Conservation (phyloP, 2,888 invertebrate species). For the Drosophila testacea region DNA sequence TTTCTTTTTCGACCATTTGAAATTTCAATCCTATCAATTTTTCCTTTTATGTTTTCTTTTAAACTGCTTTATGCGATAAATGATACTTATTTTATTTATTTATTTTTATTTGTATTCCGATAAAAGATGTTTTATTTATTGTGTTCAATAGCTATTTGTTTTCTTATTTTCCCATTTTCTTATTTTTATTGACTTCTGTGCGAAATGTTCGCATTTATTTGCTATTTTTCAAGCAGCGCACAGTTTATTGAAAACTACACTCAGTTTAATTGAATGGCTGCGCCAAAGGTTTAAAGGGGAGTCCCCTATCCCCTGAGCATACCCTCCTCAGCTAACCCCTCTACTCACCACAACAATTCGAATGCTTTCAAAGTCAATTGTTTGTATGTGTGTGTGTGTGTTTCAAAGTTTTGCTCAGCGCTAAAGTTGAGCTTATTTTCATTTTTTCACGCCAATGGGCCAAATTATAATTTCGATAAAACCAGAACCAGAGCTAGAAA, state of each 20-base stretch:
- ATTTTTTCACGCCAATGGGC: slow-evolving; percentile 73
- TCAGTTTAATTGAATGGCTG: slow-evolving; percentile 75
- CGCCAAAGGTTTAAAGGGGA: slow-evolving; percentile 56
- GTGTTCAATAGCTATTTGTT: neutral
- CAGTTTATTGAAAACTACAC: slow-evolving; percentile 80
- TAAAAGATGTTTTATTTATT: no score
- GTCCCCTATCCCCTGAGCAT: neutral
- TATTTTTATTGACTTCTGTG: slow-evolving; percentile 48
- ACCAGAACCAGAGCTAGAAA: slow-evolving; percentile 3
- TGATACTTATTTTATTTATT: no score
- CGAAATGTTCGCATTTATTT: slow-evolving; percentile 64
- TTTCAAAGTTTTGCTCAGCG: slow-evolving; percentile 62
- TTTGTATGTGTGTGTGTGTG: slow-evolving; percentile 39
- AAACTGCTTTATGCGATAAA: no score
- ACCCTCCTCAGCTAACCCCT: neutral
- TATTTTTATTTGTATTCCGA: no score
- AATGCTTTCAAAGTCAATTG: slow-evolving; percentile 70
- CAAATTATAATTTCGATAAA: slow-evolving; percentile 61
- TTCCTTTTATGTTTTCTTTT: no score
- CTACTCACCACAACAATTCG: slow-evolving; percentile 10
- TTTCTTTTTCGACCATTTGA: no score
- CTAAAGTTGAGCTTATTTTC: slow-evolving; percentile 73
- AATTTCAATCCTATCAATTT: no score
- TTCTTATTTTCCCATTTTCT: slow-evolving; percentile 22
- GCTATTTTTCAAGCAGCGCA: slow-evolving; percentile 65